Conservation (phyloP, 92 coral and sea anemone genomes). For the Hydrozoanthus gracilis region DNA sequence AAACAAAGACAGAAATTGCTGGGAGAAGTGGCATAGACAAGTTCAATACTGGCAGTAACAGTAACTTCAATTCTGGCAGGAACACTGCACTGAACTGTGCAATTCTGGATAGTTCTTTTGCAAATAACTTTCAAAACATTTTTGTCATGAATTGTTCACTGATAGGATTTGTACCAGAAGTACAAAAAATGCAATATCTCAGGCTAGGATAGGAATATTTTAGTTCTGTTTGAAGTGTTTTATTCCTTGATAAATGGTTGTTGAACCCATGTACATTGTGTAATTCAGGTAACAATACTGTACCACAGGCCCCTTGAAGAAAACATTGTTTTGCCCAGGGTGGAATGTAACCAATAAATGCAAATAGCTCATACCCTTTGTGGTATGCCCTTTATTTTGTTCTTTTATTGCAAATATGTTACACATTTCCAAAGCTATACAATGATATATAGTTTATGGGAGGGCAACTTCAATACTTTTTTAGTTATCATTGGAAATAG, state of each 20-base stretch:
- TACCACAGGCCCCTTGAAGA: conserved; percentile 55
- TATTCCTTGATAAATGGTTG: conserved; percentile 56
- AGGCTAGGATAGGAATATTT: conserved; percentile 60
- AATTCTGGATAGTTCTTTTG: conserved; percentile 36
- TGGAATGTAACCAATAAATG: conserved; percentile 41
- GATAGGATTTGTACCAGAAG: conserved; percentile 50
- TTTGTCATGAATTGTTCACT: conserved; percentile 42
- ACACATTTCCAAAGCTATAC: conserved; percentile 59
- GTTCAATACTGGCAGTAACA: conserved; percentile 58
- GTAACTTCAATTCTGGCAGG: conserved; percentile 51
- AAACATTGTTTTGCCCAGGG: conserved; percentile 54
- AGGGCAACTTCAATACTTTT: conserved; percentile 48
- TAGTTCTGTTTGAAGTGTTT: conserved; percentile 59
- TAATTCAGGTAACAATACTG: conserved; percentile 46
- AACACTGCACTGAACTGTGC: conserved; percentile 47
- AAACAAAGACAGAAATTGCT: no score
- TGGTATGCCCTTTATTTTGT: conserved; percentile 45
- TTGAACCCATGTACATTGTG: conserved; percentile 49
- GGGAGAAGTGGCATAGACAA: conserved; percentile 65
- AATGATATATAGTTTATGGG: conserved; percentile 62
- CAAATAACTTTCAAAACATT: conserved; percentile 42
- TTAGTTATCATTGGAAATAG: no score
- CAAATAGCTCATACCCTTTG: conserved; percentile 43
- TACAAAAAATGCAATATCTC: conserved; percentile 58
- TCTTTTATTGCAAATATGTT: conserved; percentile 54